phyloP scores from a whole-genome alignment of 2,113 vertebrate species.

The Pseudopodoces humilis region DNA sequence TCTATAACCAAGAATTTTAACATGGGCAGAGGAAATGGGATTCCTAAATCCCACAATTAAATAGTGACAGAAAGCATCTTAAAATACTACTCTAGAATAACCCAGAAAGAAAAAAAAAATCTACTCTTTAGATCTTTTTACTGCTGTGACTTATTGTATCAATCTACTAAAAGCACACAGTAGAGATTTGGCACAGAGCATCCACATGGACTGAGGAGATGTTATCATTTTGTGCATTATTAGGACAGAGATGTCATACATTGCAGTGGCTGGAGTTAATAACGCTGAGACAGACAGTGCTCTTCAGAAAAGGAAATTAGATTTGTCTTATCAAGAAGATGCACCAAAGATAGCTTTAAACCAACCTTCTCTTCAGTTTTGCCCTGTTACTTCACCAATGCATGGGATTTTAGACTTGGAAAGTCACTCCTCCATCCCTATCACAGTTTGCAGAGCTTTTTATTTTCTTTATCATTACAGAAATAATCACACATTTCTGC shows the following conservation, averaged over 20 bases:
- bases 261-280: slow-evolving; percentile 23
- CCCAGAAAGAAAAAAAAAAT: neutral
- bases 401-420: neutral
- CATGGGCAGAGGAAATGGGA: neutral
- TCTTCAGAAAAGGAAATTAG: slow-evolving; percentile 50
- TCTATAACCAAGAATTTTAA: neutral
- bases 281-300: neutral
- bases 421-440: neutral
- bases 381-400: neutral
- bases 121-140: neutral
- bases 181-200: neutral
- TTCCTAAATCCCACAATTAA: neutral
- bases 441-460: neutral
- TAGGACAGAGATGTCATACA: slow-evolving; percentile 1
- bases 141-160: neutral
- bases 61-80: neutral
- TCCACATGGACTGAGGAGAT: slow-evolving; percentile 19
- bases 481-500: neutral
- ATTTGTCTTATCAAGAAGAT: slow-evolving; percentile 42
- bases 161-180: neutral
- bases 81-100: neutral
- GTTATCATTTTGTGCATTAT: slow-evolving; percentile 24
- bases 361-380: neutral
- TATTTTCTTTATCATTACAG: neutral
- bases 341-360: slow-evolving; percentile 1